Conservation (phyloP, 1,140 invertebrate species). For the Pogonognathellus flavescens region DNA sequence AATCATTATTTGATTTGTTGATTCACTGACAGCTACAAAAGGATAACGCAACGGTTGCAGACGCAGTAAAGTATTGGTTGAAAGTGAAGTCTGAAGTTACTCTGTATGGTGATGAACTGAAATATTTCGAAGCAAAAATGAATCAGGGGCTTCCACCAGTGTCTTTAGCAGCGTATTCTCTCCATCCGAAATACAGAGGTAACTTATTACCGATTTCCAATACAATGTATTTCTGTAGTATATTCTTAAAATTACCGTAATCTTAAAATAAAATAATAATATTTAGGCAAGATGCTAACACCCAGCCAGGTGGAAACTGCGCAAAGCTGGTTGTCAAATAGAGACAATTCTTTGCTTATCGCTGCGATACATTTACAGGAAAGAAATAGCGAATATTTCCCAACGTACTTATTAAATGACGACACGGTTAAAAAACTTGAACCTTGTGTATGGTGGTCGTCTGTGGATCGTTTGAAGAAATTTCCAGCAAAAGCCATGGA, state of each 20-base stretch:
- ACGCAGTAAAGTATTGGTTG: conserved; percentile 4
- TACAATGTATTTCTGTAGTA: too few species aligned
- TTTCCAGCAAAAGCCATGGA: neutral
- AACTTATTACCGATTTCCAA: too few species aligned
- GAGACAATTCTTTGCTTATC: neutral
- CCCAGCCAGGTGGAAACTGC: neutral
- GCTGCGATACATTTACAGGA: neutral
- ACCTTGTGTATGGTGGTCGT: neutral
- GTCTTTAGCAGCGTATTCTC: neutral
- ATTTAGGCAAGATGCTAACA: neutral
- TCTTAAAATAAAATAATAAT: neutral
- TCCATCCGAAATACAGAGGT: conserved; percentile 20
- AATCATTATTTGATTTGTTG: neutral
- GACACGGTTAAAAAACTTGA: neutral
- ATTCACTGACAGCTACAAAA: neutral
- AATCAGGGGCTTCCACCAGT: neutral
- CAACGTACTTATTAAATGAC: neutral
- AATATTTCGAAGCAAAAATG: neutral
- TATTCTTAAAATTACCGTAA: too few species aligned
- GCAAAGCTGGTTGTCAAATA: neutral
- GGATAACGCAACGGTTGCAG: neutral
- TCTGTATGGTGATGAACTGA: neutral
- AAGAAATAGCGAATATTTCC: neutral
- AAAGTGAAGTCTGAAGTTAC: neutral
- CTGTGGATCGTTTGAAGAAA: neutral